Base-by-base conservation (phyloP, 2,888 invertebrate species). In the Epinotia demarniana region DNA sequence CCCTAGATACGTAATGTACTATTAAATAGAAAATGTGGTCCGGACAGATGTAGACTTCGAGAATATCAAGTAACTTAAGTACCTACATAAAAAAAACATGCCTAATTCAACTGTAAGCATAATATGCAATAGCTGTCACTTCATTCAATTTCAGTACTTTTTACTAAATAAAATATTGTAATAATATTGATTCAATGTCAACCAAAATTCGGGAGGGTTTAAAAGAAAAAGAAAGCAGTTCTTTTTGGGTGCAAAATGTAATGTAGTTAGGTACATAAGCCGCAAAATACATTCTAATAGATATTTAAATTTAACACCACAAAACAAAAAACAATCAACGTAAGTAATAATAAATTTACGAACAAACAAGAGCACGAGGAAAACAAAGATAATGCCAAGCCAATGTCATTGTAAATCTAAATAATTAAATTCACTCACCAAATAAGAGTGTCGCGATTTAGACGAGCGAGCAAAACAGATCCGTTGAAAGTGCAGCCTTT, bases 401-500 rank as follows among this genome's bases (percentile, higher is more conserved):
- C 64, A 64, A 70, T 71, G 75, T 60, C 64, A 70, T 70, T 72
- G 58, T 49, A 23, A 27, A 64, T 66, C n/a, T 61, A 71, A 71
- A 75, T 71, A 75, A 71, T 71, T 75, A 53, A 81, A 79, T 66
- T 46, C 60, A 87, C 89, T 89, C 82, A 89, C 89, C 87, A 77
- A 85, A 84, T 77, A 80, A 79, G 75, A 81, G 78, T 80, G 79
- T 79, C 77, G 81, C 77, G 77, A 82, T 76, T 53, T 43, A 69
- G 60, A 72, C 55, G 74, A 71, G 53, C n/a, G 60, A 69, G 68
- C 77, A 68, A 77, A 78, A 71, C 43, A 69, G 86, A 84, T 84
- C 86, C 86, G 92, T 90, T 86, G 89, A 89, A 91, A 89, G 90
- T 83, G 88, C 82, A 84, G 86, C 91, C 94, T 94, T 94, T 94